phyloP scores from a whole-genome alignment of 1,140 invertebrate genomes.

The Nephila pilipes region DNA sequence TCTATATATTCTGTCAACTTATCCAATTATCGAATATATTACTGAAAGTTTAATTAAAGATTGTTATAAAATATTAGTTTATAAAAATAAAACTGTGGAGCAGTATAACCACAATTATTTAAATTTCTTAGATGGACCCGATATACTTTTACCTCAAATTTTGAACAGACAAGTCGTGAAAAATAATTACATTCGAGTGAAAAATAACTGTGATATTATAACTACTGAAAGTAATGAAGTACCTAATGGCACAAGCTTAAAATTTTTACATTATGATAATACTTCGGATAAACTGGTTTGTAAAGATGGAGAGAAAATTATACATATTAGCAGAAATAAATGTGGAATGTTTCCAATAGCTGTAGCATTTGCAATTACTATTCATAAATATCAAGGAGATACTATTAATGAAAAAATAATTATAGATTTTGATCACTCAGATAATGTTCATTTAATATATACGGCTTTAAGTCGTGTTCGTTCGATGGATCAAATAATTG shows the following conservation, averaged over 20 bases:
- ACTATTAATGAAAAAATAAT: constrained; percentile 22
- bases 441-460: constrained; percentile 27
- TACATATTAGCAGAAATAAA: background rate
- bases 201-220: too few relatives aligned
- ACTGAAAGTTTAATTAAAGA: constrained; percentile 3
- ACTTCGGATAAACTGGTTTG: background rate
- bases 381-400: constrained; percentile 29
- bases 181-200: too few relatives aligned
- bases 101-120: background rate
- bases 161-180: background rate
- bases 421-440: background rate
- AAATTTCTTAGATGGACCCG: background rate
- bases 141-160: background rate
- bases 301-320: background rate
- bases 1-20: background rate
- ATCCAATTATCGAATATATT: background rate
- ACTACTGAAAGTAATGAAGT: too few relatives aligned
- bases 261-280: background rate
- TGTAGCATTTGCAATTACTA: background rate
- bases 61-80: constrained; percentile 20
- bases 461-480: constrained; percentile 23
- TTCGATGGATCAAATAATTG: constrained; percentile 19
- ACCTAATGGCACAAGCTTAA: background rate
- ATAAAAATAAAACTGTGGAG: constrained; percentile 8
- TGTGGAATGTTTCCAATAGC: background rate